These are phyloP conservation scores for Callinectes sapidus DNA, from an alignment of 2,888 invertebrate genomes.

Conservation along the genomic window DNA sequence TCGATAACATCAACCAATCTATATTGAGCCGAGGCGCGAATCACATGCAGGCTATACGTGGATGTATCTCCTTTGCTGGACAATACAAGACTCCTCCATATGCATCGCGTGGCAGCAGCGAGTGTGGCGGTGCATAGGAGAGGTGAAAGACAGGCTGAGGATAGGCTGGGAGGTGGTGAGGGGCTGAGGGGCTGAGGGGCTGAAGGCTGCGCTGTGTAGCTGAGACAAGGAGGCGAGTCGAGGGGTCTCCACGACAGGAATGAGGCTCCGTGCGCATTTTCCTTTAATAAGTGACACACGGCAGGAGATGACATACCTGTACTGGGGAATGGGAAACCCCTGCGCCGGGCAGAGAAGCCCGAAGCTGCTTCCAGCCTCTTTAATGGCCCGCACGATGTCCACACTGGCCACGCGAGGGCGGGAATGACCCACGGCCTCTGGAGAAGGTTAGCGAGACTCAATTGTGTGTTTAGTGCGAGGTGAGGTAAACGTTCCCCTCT, in stretches of 20 bases:
- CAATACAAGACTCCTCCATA: slow-evolving; percentile 10
- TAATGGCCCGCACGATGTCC: slow-evolving; percentile 55
- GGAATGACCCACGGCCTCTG: slow-evolving; percentile 72
- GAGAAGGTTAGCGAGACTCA: neutral
- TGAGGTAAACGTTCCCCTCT: neutral
- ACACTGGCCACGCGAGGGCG: slow-evolving; percentile 71
- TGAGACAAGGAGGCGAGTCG: neutral
- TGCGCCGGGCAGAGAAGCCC: slow-evolving; percentile 83
- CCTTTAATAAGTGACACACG: neutral
- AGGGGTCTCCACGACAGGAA: neutral
- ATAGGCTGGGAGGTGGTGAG: no score
- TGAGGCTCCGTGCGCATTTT: neutral
- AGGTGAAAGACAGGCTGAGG: neutral
- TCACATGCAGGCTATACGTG: neutral
- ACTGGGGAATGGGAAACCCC: slow-evolving; percentile 81
- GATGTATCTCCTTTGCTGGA: neutral
- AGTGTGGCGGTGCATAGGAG: neutral
- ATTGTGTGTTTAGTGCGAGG: neutral
- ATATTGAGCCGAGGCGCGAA: neutral
- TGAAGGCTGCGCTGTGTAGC: neutral
- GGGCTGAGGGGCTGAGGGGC: neutral
- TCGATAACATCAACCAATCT: neutral
- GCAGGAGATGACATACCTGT: slow-evolving; percentile 79
- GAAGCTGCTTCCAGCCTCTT: slow-evolving; percentile 73
- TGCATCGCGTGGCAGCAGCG: neutral